These are phyloP conservation scores for Oceanites oceanicus DNA, from an alignment of 2,113 vertebrate species.

Conservation along the genomic window DNA sequence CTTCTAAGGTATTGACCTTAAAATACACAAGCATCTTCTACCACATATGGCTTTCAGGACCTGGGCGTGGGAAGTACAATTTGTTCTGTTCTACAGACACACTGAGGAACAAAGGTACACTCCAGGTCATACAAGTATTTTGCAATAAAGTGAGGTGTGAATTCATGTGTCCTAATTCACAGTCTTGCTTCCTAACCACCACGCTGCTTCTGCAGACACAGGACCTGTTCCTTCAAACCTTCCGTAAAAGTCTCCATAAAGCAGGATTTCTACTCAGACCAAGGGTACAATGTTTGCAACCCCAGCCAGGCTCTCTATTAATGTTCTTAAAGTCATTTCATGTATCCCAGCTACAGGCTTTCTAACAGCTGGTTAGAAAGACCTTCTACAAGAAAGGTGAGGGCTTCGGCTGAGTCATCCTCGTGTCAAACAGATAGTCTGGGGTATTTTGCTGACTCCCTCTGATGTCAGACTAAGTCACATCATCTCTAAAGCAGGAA, in stretches of 20 bases:
- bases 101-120: background rate
- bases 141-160: background rate
- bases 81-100: background rate
- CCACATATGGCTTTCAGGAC: background rate
- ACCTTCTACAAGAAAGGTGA: background rate
- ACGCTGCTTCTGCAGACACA: background rate
- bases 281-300: background rate
- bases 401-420: background rate
- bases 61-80: background rate
- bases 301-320: background rate
- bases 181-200: background rate
- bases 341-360: background rate
- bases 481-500: background rate
- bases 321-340: background rate
- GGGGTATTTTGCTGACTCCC: background rate
- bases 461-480: background rate
- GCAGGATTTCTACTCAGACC: background rate
- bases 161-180: background rate
- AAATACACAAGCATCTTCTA: background rate
- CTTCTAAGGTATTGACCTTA: background rate
- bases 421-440: background rate
- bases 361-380: background rate
- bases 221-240: background rate
- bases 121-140: background rate
- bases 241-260: background rate